phyloP scores from a whole-genome alignment of 1,140 invertebrate species.

The Latrodectus geometricus region DNA sequence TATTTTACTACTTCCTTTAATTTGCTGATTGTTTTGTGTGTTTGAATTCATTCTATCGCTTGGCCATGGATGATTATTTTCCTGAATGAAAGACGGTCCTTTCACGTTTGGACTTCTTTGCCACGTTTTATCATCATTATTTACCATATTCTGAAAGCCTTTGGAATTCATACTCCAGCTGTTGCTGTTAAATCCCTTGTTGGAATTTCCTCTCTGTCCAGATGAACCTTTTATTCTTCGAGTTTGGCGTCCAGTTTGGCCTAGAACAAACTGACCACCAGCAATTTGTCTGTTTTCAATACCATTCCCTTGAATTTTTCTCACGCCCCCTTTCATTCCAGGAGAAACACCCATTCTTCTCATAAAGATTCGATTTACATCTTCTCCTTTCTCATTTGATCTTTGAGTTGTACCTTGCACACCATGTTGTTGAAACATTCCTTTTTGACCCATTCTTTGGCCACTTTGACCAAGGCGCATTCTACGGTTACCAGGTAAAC shows the following conservation, averaged over 20 bases:
- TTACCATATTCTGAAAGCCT: neutral
- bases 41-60: neutral
- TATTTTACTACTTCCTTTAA: slow-evolving; percentile 15
- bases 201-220: neutral
- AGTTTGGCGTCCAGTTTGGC: neutral
- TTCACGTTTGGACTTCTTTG: neutral
- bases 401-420: neutral
- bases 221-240: neutral
- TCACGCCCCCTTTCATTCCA: neutral
- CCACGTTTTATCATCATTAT: neutral
- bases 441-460: neutral
- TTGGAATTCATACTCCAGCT: slow-evolving; percentile 31
- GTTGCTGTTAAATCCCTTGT: slow-evolving; percentile 1
- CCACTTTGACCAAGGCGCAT: neutral
- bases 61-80: neutral
- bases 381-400: neutral
- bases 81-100: neutral
- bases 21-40: neutral
- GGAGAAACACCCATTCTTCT: slow-evolving; percentile 8
- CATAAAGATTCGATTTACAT: neutral
- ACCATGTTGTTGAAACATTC: neutral
- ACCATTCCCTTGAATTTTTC: too few relatives aligned
- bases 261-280: neutral
- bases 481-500: neutral
- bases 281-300: neutral